A percentile compares a stretch with the other conserved stretches of the same genome.
These are phyloP conservation scores for Lates calcarifer DNA, from an alignment of 2,113 vertebrate species.

Conservation along the genomic window DNA sequence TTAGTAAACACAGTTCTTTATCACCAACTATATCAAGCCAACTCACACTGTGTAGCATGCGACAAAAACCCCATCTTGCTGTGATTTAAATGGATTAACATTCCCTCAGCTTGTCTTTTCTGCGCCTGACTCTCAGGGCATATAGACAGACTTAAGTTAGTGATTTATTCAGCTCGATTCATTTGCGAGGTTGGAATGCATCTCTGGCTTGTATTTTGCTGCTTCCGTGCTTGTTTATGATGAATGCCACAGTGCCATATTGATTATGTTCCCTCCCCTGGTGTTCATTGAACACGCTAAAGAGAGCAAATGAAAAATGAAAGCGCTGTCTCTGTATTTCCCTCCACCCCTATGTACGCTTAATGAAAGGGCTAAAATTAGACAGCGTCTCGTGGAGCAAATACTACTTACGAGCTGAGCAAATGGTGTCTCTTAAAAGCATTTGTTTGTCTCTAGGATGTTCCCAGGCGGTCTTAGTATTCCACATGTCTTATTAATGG, in stretches of 20 bases:
- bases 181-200: conserved; percentile 49
- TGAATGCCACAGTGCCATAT: conserved; percentile 79
- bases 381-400: conserved; percentile 53
- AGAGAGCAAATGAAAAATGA: conserved; percentile 84
- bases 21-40: conserved; percentile 54
- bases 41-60: conserved; percentile 59
- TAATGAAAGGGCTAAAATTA: conserved; percentile 82
- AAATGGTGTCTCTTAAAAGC: conserved; percentile 61
- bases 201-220: conserved; percentile 51
- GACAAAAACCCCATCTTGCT: conserved; percentile 66
- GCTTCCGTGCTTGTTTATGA: conserved; percentile 76
- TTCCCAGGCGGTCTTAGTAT: conserved; percentile 36
- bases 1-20: conserved; percentile 68
- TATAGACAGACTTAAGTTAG: conserved; percentile 61
- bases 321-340: conserved; percentile 63
- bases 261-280: conserved; percentile 77
- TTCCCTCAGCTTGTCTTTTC: conserved; percentile 61
- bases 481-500: conserved; percentile 68
- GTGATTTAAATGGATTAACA: conserved; percentile 74
- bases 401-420: conserved; percentile 42
- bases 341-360: conserved; percentile 43
- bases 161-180: conserved; percentile 72
- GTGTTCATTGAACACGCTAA: conserved; percentile 77
- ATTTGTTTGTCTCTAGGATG: conserved; percentile 69
- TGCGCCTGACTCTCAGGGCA: conserved; percentile 35